phyloP scores from a whole-genome alignment of 2,888 invertebrate species.

The Stictocephala bisonia region DNA sequence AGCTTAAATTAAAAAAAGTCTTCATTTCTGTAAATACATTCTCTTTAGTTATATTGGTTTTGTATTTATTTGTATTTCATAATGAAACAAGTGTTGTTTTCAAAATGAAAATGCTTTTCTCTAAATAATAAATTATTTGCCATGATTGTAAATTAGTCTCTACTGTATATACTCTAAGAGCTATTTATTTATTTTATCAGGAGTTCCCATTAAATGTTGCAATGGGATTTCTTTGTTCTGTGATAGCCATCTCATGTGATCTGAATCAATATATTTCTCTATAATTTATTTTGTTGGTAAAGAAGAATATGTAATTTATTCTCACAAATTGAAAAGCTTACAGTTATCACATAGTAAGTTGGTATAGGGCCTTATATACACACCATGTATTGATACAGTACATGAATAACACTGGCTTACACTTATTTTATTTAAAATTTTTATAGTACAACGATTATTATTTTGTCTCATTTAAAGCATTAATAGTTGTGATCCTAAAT shows the following conservation, averaged over 20 bases:
- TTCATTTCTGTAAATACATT: constrained; percentile 22
- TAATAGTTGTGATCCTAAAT: too few relatives aligned
- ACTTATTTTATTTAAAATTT: too few relatives aligned
- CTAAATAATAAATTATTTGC: constrained; percentile 10
- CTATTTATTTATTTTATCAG: neutral
- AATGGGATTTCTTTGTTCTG: constrained; percentile 19
- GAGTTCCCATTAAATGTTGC: neutral
- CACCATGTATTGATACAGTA: too few relatives aligned
- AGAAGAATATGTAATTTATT: too few relatives aligned
- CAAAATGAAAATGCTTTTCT: constrained; percentile 5
- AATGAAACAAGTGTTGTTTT: neutral
- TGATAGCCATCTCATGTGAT: constrained; percentile 24
- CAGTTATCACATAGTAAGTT: too few relatives aligned
- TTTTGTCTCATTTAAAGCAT: too few relatives aligned
- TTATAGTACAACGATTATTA: too few relatives aligned
- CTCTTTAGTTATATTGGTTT: constrained; percentile 12
- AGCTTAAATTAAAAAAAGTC: neutral
- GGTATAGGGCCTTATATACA: too few relatives aligned
- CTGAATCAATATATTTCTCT: constrained; percentile 22
- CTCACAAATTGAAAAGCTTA: too few relatives aligned
- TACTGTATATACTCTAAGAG: constrained; percentile 3
- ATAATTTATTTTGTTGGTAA: constrained; percentile 12
- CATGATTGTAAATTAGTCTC: constrained; percentile 9
- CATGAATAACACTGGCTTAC: too few relatives aligned
- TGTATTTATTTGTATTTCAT: constrained; percentile 19